phyloP scores from a whole-genome alignment of 2,888 invertebrate genomes.

The Drosophila villosipedis region DNA sequence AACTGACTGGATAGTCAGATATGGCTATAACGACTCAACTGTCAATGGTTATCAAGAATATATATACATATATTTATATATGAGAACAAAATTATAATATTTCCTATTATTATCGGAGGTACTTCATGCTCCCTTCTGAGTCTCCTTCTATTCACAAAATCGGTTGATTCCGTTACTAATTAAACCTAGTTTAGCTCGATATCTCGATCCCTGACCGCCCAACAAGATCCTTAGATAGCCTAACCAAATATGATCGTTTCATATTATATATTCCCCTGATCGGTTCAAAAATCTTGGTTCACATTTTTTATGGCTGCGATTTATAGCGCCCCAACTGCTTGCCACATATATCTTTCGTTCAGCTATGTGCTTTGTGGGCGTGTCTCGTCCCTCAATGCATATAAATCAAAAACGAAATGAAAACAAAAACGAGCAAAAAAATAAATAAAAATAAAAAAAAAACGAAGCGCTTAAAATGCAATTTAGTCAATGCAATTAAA shows the following conservation, averaged over 20 bases:
- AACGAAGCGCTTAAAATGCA: conserved; percentile 66
- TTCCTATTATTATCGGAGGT: too few species aligned
- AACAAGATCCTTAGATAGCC: background rate
- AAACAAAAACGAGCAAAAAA: conserved; percentile 39
- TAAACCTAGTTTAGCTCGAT: background rate
- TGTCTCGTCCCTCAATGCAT: conserved; percentile 27
- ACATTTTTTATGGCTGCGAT: background rate
- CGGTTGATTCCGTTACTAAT: background rate
- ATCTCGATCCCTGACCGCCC: background rate
- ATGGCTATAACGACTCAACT: background rate
- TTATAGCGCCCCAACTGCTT: background rate
- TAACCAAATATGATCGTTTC: background rate
- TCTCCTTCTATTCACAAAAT: background rate
- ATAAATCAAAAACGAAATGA: conserved; percentile 47
- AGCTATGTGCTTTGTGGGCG: conserved; percentile 17
- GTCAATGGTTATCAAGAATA: background rate
- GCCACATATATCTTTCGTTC: background rate
- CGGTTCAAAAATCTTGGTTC: background rate
- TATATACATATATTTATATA: background rate
- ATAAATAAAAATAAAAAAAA: background rate
- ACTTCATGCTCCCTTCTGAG: too few species aligned
- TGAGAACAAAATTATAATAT: background rate
- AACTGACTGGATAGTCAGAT: too few species aligned
- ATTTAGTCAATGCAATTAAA: conserved; percentile 75
- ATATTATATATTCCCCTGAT: background rate